These are phyloP conservation scores for Dasyornis broadbenti DNA, from an alignment of 2,113 vertebrate genomes.

Conservation along the genomic window DNA sequence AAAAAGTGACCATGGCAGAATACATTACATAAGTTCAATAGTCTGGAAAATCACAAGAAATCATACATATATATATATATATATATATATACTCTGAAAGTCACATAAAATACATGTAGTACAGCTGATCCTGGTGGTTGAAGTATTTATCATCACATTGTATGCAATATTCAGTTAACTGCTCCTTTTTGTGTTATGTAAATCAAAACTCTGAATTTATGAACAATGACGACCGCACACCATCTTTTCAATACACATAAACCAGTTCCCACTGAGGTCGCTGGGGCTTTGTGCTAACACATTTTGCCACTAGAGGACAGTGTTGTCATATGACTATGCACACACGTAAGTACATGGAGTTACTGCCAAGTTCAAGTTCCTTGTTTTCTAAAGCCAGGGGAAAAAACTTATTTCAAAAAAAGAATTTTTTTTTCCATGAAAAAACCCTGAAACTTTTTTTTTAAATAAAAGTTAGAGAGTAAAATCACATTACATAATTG, in stretches of 20 bases:
- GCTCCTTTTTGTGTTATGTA: background rate
- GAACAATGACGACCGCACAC: background rate
- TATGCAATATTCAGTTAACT: background rate
- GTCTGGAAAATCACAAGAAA: background rate
- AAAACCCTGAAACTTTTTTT: background rate
- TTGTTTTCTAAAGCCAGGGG: background rate
- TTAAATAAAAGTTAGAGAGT: background rate
- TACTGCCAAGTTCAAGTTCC: background rate
- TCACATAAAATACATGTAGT: background rate
- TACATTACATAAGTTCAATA: background rate
- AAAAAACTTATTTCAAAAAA: background rate
- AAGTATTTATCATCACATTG: background rate
- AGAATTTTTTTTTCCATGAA: background rate
- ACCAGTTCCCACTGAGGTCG: background rate
- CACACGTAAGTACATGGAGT: background rate
- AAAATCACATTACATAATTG: background rate
- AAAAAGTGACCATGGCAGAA: background rate
- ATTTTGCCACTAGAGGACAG: slow-evolving; percentile 47
- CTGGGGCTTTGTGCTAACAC: background rate
- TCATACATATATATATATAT: background rate
- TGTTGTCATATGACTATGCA: slow-evolving; percentile 16
- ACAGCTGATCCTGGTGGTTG: background rate
- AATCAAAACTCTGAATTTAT: background rate
- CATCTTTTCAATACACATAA: background rate
- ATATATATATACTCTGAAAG: background rate